Percentiles rank a stretch among this genome's conserved stretches.
Evolutionary conservation across 2,797 vertebrate species (phyloP).

Genomic region (Loris lydekkerianus): DNA sequence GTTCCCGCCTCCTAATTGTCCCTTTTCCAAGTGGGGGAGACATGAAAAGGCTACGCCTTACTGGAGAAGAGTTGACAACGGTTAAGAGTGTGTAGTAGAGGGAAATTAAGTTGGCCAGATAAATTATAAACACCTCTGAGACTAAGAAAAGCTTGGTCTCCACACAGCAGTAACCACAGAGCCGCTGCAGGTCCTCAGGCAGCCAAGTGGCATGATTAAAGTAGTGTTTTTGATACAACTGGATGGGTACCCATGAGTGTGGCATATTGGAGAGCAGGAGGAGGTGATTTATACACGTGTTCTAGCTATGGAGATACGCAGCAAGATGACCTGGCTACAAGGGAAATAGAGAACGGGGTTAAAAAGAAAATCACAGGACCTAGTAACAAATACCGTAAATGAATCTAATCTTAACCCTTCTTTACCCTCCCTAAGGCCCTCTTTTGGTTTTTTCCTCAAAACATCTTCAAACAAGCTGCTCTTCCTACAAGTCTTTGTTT

Average conservation of each 20-base stretch:
- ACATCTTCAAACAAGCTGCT: background rate
- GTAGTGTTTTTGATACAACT: background rate
- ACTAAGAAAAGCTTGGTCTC: background rate
- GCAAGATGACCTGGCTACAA: background rate
- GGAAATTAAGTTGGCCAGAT: background rate
- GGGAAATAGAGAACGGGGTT: background rate
- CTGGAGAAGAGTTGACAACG: background rate
- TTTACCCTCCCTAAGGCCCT: background rate
- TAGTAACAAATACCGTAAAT: background rate
- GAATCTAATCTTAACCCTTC: background rate
- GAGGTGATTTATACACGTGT: background rate
- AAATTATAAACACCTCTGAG: background rate
- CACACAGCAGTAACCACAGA: background rate
- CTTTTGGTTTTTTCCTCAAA: background rate
- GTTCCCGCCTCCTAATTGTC: background rate
- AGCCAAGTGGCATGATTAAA: background rate
- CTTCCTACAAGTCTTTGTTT: background rate
- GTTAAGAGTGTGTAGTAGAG: background rate
- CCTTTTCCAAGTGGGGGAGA: background rate
- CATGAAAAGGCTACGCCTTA: background rate
- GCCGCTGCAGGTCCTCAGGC: background rate
- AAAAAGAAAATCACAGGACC: background rate
- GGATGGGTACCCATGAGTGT: background rate
- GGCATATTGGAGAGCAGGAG: background rate
- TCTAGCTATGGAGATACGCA: background rate